These are phyloP conservation scores for Argyrosomus regius DNA, from an alignment of 2,797 vertebrate genomes.

Conservation along the genomic window DNA sequence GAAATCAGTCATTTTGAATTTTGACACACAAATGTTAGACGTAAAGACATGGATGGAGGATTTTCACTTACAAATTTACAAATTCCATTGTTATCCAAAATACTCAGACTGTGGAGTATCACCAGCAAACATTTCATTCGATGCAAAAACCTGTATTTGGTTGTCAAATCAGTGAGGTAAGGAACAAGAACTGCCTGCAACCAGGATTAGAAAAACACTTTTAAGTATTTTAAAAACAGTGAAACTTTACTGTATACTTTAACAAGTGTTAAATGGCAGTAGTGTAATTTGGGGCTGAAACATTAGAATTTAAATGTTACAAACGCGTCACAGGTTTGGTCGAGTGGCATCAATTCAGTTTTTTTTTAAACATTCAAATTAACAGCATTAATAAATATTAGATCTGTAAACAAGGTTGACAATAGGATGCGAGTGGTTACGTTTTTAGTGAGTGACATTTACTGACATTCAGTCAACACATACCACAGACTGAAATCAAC, in stretches of 20 bases:
- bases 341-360: slow-evolving; percentile 31
- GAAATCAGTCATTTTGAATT: background rate
- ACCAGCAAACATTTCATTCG: background rate
- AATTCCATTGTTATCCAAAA: slow-evolving; percentile 18
- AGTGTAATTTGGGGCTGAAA: slow-evolving; percentile 23
- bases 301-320: slow-evolving; percentile 19
- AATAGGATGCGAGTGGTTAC: slow-evolving; percentile 64
- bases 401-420: slow-evolving; percentile 28
- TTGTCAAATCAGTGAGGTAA: slow-evolving; percentile 9
- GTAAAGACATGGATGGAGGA: background rate
- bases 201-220: slow-evolving; percentile 1
- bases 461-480: slow-evolving; percentile 50
- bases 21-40: slow-evolving; percentile 13
- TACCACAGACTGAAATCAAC: slow-evolving; percentile 60
- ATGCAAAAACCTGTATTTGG: slow-evolving; percentile 5
- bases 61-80: slow-evolving; percentile 18
- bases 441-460: slow-evolving; percentile 56
- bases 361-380: slow-evolving; percentile 30
- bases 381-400: slow-evolving; percentile 36
- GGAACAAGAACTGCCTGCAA: background rate
- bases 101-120: background rate
- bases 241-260: background rate
- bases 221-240: slow-evolving; percentile 12
- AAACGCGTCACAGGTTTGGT: slow-evolving; percentile 40
- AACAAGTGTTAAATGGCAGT: slow-evolving; percentile 37